phyloP scores from a whole-genome alignment of 2,113 vertebrate genomes.

The Oreochromis aureus region DNA sequence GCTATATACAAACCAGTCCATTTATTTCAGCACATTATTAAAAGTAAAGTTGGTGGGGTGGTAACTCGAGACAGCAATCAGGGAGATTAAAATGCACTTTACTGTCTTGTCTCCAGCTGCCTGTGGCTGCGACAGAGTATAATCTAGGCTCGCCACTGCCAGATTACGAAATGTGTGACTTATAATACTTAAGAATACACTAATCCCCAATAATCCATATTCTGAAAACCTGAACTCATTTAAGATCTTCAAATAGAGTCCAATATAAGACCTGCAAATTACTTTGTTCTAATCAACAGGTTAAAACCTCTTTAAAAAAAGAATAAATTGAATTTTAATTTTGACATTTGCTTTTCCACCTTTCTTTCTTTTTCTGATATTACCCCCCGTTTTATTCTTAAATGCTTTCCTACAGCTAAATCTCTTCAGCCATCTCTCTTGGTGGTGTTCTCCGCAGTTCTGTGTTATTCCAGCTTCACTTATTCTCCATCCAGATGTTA shows the following conservation, averaged over 20 bases:
- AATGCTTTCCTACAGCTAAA: neutral
- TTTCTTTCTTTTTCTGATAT: neutral
- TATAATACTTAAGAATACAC: neutral
- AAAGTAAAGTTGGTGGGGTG: neutral
- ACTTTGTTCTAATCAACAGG: neutral
- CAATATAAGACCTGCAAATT: neutral
- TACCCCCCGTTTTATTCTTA: neutral
- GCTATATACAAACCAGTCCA: neutral
- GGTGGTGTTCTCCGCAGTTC: neutral
- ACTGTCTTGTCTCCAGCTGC: neutral
- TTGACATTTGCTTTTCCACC: neutral
- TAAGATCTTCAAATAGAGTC: neutral
- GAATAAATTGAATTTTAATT: neutral
- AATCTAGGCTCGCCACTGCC: neutral
- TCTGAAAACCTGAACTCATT: neutral
- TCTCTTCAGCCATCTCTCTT: neutral
- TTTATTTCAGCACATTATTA: neutral
- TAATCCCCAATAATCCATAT: neutral
- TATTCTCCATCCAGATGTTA: neutral
- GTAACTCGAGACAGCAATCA: neutral
- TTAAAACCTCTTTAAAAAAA: neutral
- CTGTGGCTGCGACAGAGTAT: neutral
- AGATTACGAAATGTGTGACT: neutral
- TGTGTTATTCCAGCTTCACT: neutral
- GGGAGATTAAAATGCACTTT: neutral